Base-by-base conservation (phyloP, 2,888 invertebrate genomes). In the Epinotia ramella region DNA sequence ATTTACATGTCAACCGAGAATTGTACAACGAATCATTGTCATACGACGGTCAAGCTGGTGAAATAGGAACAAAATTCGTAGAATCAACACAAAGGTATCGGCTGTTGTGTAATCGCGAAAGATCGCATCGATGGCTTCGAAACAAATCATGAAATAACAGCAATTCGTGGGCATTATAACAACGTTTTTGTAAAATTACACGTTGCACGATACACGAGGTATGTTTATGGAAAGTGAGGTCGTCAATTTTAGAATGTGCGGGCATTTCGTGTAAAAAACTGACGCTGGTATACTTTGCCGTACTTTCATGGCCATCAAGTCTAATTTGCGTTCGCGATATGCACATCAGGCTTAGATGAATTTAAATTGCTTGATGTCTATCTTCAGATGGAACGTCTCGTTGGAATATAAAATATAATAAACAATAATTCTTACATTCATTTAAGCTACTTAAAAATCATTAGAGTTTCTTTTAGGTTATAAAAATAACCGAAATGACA, bases 151-250 rank as follows among this genome's bases (percentile, higher is more conserved):
- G 40, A 40, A 40, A 40, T 40, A 40, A 40, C 88, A 88, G 91
- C 90, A 90, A 93, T 93, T 90, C 84, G 87, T 87, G 84, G 81
- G 86, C 88, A 88, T 90, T 90, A 91, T 88, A 88, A 89, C 87
- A 88, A 87, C 88, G 90, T 91, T 91, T 91, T 92, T 88, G 89
- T 91, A 81, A 91, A 92, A 93, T 92, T 92, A 91, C 82, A 90
- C 80, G 87, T 85, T 87, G 82, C 82, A 84, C 82, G 80, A 83
- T 83, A 86, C 85, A 82, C 83, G 89, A 87, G 89, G 84, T 91
- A 81, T 89, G 88, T 89, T 91, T 91, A 91, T 84, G 86, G 86
- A 88, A 88, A 87, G 84, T 83, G 83, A 81, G 83, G 81, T 82
- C 83, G 84, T 82, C 80, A 80, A 83, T 82, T 82, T 84, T 84